Evolutionary conservation across 2,113 vertebrate species (phyloP).

Genomic region (Tragelaphus imberbis): DNA sequence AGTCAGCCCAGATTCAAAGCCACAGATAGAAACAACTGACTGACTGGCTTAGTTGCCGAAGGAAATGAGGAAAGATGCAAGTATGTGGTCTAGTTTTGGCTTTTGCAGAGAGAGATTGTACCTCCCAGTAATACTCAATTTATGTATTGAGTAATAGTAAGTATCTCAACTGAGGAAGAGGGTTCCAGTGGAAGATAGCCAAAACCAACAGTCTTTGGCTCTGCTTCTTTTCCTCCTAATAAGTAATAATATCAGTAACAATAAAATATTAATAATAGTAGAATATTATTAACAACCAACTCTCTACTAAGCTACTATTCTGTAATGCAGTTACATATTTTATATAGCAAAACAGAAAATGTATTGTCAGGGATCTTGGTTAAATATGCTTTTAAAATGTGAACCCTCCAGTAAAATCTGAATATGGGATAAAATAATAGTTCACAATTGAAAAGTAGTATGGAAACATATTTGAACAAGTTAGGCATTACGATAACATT

Average conservation of each 20-base stretch:
- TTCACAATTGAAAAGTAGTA: neutral
- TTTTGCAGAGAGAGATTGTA: neutral
- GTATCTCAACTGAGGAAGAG: neutral
- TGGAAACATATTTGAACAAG: neutral
- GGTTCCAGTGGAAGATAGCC: neutral
- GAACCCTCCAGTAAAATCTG: neutral
- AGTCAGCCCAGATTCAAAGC: neutral
- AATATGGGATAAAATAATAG: neutral
- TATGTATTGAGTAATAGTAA: neutral
- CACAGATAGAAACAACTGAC: neutral
- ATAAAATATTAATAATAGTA: neutral
- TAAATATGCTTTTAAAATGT: neutral
- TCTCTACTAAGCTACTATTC: neutral
- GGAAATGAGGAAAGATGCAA: neutral
- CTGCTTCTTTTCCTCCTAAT: neutral
- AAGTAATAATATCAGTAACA: neutral
- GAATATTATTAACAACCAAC: neutral
- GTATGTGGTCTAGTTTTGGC: neutral
- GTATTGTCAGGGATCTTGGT: neutral
- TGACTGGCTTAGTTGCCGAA: neutral
- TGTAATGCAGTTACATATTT: neutral
- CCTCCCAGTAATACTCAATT: neutral
- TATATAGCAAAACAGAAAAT: neutral
- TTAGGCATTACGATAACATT: neutral
- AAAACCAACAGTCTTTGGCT: neutral